Conservation (phyloP, 2,888 invertebrate species). For the Philonicus albiceps region DNA sequence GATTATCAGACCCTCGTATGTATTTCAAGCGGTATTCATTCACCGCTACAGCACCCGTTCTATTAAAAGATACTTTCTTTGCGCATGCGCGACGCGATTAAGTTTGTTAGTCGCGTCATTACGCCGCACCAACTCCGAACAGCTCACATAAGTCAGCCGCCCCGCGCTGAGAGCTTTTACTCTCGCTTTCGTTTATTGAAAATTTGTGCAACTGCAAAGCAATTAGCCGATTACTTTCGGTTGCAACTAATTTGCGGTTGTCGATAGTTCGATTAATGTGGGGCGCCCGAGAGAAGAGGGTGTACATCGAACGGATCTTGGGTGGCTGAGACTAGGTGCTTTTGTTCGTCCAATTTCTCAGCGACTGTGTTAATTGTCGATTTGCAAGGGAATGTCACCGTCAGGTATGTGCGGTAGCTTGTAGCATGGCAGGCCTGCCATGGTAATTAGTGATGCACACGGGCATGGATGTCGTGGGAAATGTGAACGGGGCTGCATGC, state of each 20-base stretch:
- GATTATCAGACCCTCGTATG: background rate
- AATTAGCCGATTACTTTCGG: slow-evolving; percentile 24
- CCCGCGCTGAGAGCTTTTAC: background rate
- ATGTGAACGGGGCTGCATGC: background rate
- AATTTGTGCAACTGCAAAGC: background rate
- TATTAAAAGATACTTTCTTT: slow-evolving; percentile 14
- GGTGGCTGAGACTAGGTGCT: background rate
- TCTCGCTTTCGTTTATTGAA: slow-evolving; percentile 10
- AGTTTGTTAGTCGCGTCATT: background rate
- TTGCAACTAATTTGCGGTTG: slow-evolving; percentile 12
- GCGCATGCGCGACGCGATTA: background rate
- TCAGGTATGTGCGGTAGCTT: background rate
- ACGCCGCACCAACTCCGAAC: background rate
- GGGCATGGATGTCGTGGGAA: background rate
- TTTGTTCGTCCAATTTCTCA: background rate
- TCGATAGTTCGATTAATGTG: background rate
- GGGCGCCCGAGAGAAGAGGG: background rate
- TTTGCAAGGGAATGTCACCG: background rate
- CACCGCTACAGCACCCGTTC: background rate
- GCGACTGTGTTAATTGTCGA: background rate
- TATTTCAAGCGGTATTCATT: slow-evolving; percentile 8
- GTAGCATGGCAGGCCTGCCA: background rate
- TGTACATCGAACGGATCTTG: too few relatives aligned
- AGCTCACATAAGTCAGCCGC: background rate
- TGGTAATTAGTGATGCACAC: background rate